phyloP scores from a whole-genome alignment of 2,797 vertebrate species.

The Sorex maritimensis region DNA sequence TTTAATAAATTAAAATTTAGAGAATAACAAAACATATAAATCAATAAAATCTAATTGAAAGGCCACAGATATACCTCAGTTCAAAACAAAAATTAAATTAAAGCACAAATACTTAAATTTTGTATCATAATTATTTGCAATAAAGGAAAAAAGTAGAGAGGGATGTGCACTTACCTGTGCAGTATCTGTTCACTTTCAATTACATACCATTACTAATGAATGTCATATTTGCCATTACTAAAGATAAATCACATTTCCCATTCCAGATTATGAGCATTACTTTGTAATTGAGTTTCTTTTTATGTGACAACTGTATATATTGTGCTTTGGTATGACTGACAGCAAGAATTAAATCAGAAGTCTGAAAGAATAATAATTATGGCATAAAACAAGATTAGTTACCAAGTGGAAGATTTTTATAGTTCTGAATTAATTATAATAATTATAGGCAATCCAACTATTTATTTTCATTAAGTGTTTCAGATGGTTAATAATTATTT shows the following conservation, averaged over 20 bases:
- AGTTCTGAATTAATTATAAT: conserved; percentile 57
- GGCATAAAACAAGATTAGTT: conserved; percentile 34
- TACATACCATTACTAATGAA: background rate
- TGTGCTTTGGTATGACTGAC: conserved; percentile 27
- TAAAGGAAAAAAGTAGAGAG: background rate
- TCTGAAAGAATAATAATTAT: conserved; percentile 54
- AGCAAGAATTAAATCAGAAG: conserved; percentile 32
- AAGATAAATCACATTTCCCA: background rate
- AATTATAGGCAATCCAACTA: conserved; percentile 44
- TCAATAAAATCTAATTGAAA: too few species aligned
- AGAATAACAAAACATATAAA: too few species aligned
- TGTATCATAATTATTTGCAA: background rate
- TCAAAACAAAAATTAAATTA: background rate
- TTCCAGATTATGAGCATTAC: background rate
- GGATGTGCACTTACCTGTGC: background rate
- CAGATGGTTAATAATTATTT: conserved; percentile 30
- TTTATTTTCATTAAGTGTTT: conserved; percentile 58
- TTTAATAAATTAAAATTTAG: too few species aligned
- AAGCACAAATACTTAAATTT: background rate
- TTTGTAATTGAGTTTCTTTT: conserved; percentile 50
- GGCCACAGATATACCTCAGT: too few species aligned
- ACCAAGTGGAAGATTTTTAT: conserved; percentile 32
- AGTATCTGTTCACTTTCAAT: background rate
- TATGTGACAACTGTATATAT: background rate
- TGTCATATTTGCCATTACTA: background rate